Conservation (phyloP, 2,113 vertebrate species). For the Scatophagus argus region DNA sequence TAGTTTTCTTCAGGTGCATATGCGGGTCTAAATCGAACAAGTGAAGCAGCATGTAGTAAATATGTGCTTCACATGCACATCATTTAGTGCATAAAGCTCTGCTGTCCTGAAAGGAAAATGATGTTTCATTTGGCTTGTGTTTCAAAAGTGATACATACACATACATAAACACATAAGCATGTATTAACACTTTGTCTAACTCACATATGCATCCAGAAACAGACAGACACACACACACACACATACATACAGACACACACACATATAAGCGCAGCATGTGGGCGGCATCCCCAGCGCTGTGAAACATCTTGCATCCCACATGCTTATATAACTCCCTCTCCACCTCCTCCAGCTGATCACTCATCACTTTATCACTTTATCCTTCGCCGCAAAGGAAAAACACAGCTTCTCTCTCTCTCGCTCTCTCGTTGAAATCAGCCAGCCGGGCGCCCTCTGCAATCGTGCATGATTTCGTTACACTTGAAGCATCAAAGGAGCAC, state of each 20-base stretch:
- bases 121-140: not conserved
- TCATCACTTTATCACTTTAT: conserved; percentile 71
- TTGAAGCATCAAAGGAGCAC: conserved; percentile 54
- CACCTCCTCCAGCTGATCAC: conserved; percentile 78
- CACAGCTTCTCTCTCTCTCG: conserved; percentile 41
- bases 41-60: too few relatives aligned
- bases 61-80: not conserved
- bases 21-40: not conserved
- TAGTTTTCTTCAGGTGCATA: not conserved
- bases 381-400: conserved; percentile 67
- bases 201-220: conserved; percentile 65
- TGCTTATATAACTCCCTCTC: conserved; percentile 83
- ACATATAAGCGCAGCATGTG: conserved; percentile 62
- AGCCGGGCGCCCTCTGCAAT: conserved; percentile 47
- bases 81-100: not conserved
- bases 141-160: not conserved
- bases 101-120: not conserved
- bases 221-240: conserved; percentile 40
- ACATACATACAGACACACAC: conserved; percentile 41
- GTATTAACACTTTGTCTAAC: conserved; percentile 58
- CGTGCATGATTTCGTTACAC: conserved; percentile 49
- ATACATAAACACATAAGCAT: conserved; percentile 32
- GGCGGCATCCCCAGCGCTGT: conserved; percentile 71
- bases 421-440: conserved; percentile 50
- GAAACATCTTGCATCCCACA: conserved; percentile 85